phyloP scores from a whole-genome alignment of 2,113 vertebrate genomes.

The Stomatorhinus ivindoensis region DNA sequence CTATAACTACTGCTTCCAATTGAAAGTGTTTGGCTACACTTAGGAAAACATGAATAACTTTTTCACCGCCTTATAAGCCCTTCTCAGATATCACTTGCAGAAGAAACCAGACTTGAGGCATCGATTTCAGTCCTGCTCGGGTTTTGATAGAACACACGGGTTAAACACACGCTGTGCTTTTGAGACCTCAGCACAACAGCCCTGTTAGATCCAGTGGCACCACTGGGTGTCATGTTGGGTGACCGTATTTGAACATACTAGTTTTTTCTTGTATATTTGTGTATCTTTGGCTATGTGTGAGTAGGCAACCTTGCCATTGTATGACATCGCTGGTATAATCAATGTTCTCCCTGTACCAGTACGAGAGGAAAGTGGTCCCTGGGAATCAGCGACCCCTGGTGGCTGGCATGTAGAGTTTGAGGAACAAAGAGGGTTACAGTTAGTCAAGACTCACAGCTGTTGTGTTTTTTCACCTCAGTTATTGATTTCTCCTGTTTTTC shows the following conservation, averaged over 20 bases:
- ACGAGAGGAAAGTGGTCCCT: background rate
- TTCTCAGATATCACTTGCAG: background rate
- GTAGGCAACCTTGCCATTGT: background rate
- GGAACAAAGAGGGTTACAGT: background rate
- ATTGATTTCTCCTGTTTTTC: slow-evolving; percentile 59
- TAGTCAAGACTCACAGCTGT: background rate
- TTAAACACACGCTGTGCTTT: background rate
- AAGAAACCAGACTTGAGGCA: background rate
- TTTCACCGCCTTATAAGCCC: background rate
- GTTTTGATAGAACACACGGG: background rate
- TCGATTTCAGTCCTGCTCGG: background rate
- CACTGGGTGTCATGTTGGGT: background rate
- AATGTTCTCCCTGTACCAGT: background rate
- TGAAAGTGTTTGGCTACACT: background rate
- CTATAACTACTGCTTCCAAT: background rate
- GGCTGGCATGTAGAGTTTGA: no score
- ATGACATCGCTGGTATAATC: background rate
- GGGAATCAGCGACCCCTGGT: background rate
- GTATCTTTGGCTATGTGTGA: background rate
- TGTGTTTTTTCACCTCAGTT: slow-evolving; percentile 29
- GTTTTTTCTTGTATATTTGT: background rate
- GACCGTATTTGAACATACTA: background rate
- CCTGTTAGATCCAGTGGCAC: background rate
- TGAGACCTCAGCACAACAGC: background rate
- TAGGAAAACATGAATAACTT: background rate